Evolutionary conservation across 2,888 invertebrate genomes (phyloP), one percentile per base, ranked within the genome.

Genomic region (Agrypnus murinus): DNA sequence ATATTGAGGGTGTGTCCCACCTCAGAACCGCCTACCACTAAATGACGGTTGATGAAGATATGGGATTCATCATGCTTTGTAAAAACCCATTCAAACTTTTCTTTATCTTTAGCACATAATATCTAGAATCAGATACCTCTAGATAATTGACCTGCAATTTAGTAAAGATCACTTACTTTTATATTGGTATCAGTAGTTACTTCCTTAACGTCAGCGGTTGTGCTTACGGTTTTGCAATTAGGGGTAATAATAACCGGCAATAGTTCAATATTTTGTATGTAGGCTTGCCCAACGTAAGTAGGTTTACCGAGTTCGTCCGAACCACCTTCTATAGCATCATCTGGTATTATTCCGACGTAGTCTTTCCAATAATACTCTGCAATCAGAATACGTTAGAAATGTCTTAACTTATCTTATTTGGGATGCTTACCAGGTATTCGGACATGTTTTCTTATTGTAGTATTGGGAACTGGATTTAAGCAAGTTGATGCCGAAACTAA

Each of bases 321-420:
- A n/a, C 64, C 53, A 14, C 64, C 64, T 43, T 53, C 3, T 25
- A 64, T n/a, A n/a, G 64, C 64, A 38, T 64, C 64, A 0, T 36
- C 0, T 31, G 64, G 64, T 12, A 64, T 10, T 10, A 55, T 14
- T 53, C 64, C 64, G 9, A 25, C 2, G 8, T 55, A 64, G 15
- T 64, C 64, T 43, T 32, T 31, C 64, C 64, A 64, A 12, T 53
- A 64, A 25, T 64, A 48, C 40, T 48, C 48, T 48, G 19, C 10
- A 31, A 31, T 40, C 1, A 12, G 1, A 12, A 3, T 25, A 3
- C 25, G 5, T 3, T 25, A 3, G 25, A 25, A 3, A 25, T 25
- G 2, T 25, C 5, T 25, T 25, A 3, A 25, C 5, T 25, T 25
- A 5, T 25, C 5, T 25, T 5, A 25, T 25, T 25, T 25, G 25